A percentile compares a stretch with the other conserved stretches of the same genome.
phyloP scores from a whole-genome alignment of 2,888 invertebrate genomes.

The Coelogynopora nodosa region DNA sequence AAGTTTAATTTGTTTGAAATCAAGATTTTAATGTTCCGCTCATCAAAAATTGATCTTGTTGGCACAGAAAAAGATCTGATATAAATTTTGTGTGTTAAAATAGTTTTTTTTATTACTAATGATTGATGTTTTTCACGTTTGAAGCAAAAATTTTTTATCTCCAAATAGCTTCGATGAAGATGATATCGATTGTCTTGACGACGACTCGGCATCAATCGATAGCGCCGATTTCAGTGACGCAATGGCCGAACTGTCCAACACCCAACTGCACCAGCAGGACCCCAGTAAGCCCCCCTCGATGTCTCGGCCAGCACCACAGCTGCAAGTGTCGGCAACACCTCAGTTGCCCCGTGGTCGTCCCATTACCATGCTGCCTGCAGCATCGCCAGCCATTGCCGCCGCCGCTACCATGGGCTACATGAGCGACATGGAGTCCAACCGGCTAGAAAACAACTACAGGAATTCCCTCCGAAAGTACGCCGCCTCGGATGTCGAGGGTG shows the following conservation, averaged over 20 bases:
- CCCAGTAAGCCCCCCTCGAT: neutral
- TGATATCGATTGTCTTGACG: neutral
- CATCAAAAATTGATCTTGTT: no score
- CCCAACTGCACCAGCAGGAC: neutral
- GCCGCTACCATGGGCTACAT: neutral
- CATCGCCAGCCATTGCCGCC: neutral
- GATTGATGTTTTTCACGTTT: no score
- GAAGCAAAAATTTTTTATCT: no score
- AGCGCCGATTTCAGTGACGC: neutral
- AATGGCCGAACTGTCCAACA: neutral
- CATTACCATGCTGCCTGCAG: neutral
- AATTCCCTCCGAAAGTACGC: conserved; percentile 28
- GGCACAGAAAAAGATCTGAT: no score
- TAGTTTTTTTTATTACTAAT: no score
- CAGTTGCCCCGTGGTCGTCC: neutral
- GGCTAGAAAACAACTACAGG: neutral
- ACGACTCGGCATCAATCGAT: neutral
- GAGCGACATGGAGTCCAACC: neutral
- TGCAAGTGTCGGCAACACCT: neutral
- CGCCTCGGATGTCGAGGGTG: conserved; percentile 26
- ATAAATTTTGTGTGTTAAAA: no score
- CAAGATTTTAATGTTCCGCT: no score
- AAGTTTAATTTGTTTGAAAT: no score
- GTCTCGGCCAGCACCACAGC: neutral
- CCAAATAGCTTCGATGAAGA: neutral